A percentile compares a stretch with the other conserved stretches of the same genome.
Evolutionary conservation across 1,140 invertebrate genomes (phyloP).

Genomic region (Cherax destructor): DNA sequence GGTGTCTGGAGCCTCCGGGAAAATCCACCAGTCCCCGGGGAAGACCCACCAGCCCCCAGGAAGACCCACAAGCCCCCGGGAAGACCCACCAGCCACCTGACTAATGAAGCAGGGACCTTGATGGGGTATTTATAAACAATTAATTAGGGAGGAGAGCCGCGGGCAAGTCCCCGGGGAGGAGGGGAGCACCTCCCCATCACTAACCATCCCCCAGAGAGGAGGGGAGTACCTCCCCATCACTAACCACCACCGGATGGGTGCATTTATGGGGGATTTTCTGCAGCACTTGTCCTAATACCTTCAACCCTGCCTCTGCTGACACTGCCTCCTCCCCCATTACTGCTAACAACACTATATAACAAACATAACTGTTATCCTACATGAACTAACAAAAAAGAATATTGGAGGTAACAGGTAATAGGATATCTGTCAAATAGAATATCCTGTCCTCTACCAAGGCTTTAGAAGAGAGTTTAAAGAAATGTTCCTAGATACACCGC

Average conservation of each 20-base stretch:
- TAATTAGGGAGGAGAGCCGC: not conserved
- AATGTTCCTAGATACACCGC: too few species aligned
- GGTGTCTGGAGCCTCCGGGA: too few species aligned
- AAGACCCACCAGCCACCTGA: not conserved
- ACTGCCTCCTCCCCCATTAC: not conserved
- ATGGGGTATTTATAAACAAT: constrained; percentile 6
- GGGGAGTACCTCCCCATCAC: not conserved
- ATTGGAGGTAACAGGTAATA: too few species aligned
- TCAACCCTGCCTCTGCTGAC: not conserved
- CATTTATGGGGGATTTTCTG: not conserved
- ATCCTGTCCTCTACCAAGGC: too few species aligned
- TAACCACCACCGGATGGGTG: not conserved
- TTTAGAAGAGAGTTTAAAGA: too few species aligned
- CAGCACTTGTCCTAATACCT: not conserved
- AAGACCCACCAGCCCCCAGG: not conserved
- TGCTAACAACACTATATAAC: not conserved
- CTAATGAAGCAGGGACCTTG: not conserved
- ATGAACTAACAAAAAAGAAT: too few species aligned
- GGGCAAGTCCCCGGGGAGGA: not conserved
- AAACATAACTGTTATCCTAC: too few species aligned
- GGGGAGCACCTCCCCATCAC: not conserved
- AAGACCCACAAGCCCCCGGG: not conserved
- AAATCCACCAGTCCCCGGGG: not conserved
- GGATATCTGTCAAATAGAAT: too few species aligned
- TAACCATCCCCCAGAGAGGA: not conserved